Evolutionary conservation across 1,140 invertebrate genomes (phyloP), one percentile per base, ranked within the genome.

Genomic region (Anagrus nilaparvatae): DNA sequence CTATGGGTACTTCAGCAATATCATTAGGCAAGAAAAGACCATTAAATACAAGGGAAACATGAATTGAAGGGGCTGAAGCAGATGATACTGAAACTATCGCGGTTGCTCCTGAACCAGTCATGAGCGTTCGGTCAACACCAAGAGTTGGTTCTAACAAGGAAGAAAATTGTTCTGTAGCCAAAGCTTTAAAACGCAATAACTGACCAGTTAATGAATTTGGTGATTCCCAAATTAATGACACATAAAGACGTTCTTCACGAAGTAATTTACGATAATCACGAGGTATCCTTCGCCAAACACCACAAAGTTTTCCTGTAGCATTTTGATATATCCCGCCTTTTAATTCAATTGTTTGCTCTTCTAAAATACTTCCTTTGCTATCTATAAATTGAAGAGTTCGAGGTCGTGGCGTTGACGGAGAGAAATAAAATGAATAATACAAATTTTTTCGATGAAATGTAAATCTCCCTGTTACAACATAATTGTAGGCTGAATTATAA

Each of bases 231-330:
- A 85, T 68, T 8, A 91, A 68, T 1, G 81, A 79, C 8, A 86
- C 82, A 46, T 78, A 78, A 23, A 90, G 65, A 35, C 77, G 77
- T n/a, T n/a, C 85, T 52, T 87, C 84, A 48, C 78, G 75, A 32
- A 87, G 65, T 5, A 83, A 59, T 32, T 79, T 73, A 50, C 87
- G 75, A 59, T 92, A 93, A 20, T 87, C 79, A 10, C 81, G 67
- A 0, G 89, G 83, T 5, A 93, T 72, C 44, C 87, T 75, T 27
- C 78, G 73, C 89, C 90, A 93, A 0, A 89, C 85, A 0, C 89
- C 89, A 57, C 88, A 93, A 34, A 81, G 70, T 65, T 87, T 87
- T 23, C 79, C 77, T 2, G 83, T 87, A 37, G 77, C 76, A 54
- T 84, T 84, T 60, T 87, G 81, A 49, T 87, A 87, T 3, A 77